Conservation (phyloP, 1,140 invertebrate species). For the Ptiloglossa arizonensis region DNA sequence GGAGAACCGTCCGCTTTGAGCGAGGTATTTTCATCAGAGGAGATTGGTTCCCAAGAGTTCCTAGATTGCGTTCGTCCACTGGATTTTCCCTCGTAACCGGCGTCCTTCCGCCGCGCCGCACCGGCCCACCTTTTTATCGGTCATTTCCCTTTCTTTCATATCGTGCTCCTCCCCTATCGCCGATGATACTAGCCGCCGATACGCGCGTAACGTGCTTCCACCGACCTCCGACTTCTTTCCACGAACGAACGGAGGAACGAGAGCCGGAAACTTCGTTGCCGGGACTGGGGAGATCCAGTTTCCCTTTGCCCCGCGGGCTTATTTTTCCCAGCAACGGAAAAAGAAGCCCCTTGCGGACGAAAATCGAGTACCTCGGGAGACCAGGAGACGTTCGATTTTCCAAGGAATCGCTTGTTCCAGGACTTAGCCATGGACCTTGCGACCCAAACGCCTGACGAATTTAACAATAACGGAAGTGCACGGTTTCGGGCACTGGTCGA, state of each 20-base stretch:
- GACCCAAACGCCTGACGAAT: too few relatives aligned
- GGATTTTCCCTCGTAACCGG: constrained; percentile 46
- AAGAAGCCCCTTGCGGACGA: not conserved
- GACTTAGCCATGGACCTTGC: too few relatives aligned
- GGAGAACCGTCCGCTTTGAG: constrained; percentile 53
- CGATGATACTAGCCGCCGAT: constrained; percentile 27
- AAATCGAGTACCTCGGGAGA: not conserved
- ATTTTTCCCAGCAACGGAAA: not conserved
- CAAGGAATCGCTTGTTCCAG: too few relatives aligned
- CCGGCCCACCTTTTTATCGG: constrained; percentile 41
- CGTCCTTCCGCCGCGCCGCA: constrained; percentile 27
- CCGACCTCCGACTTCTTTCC: not conserved
- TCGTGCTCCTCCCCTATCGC: not conserved
- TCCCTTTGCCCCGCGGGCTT: not conserved
- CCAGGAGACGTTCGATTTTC: too few relatives aligned
- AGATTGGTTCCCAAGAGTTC: constrained; percentile 74
- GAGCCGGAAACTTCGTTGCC: not conserved
- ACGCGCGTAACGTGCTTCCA: not conserved
- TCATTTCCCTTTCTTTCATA: constrained; percentile 45
- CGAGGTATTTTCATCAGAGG: constrained; percentile 71
- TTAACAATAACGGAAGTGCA: too few relatives aligned
- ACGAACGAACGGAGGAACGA: not conserved
- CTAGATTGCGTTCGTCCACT: constrained; percentile 68
- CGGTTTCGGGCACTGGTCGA: not conserved
- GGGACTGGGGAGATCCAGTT: constrained; percentile 6